These are phyloP conservation scores for Chrysina gloriosa DNA, from an alignment of 2,888 invertebrate genomes.

Conservation along the genomic window DNA sequence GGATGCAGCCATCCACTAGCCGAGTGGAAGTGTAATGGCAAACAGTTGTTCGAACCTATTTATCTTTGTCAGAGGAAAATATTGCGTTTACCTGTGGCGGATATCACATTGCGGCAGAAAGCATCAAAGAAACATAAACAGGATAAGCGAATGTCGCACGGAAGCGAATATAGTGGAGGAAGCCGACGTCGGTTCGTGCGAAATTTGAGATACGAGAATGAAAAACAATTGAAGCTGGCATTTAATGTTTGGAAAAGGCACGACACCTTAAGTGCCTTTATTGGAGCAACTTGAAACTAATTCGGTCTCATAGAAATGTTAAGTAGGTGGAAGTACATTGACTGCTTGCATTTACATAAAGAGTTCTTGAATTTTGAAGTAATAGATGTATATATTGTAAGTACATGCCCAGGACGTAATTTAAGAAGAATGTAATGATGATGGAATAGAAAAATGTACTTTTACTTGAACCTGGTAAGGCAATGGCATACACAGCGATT, in stretches of 20 bases:
- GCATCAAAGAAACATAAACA: slow-evolving; percentile 38
- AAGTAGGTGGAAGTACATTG: neutral
- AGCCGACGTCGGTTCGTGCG: slow-evolving; percentile 4
- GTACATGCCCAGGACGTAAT: too few species aligned
- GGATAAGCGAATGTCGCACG: slow-evolving; percentile 29
- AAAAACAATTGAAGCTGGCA: slow-evolving; percentile 8
- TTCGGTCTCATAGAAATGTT: neutral
- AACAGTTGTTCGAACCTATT: slow-evolving; percentile 38
- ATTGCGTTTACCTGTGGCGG: slow-evolving; percentile 34
- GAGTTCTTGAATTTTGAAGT: too few species aligned
- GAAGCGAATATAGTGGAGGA: slow-evolving; percentile 28
- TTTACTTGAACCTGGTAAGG: too few species aligned
- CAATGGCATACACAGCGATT: too few species aligned
- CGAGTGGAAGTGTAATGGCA: slow-evolving; percentile 19
- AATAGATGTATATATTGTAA: too few species aligned
- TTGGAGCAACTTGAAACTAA: neutral
- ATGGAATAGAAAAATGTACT: too few species aligned
- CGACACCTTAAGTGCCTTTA: neutral
- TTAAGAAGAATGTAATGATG: too few species aligned
- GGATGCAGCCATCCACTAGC: neutral
- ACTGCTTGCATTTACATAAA: too few species aligned
- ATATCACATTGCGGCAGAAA: slow-evolving; percentile 31
- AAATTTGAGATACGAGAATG: slow-evolving; percentile 20
- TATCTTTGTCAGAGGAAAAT: slow-evolving; percentile 41
- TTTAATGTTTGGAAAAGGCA: neutral